Evolutionary conservation across 2,888 invertebrate species (phyloP).

Genomic region (Adineta ricciae): DNA sequence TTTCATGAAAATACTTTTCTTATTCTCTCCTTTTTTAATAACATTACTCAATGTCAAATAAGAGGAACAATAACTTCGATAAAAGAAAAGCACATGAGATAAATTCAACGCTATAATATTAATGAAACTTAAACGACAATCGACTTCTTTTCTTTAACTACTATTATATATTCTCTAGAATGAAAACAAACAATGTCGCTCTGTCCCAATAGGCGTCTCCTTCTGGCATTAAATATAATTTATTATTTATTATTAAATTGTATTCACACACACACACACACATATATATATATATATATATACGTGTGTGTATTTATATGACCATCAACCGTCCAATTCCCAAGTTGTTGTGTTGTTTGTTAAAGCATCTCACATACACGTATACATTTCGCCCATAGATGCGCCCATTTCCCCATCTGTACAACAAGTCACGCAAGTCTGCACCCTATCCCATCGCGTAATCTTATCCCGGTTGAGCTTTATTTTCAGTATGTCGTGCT

Average conservation of each 20-base stretch:
- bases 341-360: neutral
- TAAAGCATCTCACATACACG: neutral
- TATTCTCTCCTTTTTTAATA: too few relatives aligned
- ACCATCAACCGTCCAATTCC: neutral
- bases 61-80: neutral
- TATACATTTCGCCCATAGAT: neutral
- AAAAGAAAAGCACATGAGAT: neutral
- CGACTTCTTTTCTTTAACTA: neutral
- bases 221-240: neutral
- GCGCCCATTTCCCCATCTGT: neutral
- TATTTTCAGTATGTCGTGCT: neutral
- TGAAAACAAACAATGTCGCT: constrained; percentile 4
- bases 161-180: neutral
- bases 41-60: neutral
- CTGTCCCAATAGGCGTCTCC: neutral
- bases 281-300: too few relatives aligned
- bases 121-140: neutral
- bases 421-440: constrained; percentile 1
- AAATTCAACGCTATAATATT: neutral
- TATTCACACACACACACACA: neutral
- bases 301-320: neutral
- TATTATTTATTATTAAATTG: neutral
- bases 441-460: neutral
- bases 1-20: too few relatives aligned
- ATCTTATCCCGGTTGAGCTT: neutral